A percentile compares a stretch with the other conserved stretches of the same genome.
Conservation (phyloP, 2,888 invertebrate species). For the Harmothoe impar region DNA sequence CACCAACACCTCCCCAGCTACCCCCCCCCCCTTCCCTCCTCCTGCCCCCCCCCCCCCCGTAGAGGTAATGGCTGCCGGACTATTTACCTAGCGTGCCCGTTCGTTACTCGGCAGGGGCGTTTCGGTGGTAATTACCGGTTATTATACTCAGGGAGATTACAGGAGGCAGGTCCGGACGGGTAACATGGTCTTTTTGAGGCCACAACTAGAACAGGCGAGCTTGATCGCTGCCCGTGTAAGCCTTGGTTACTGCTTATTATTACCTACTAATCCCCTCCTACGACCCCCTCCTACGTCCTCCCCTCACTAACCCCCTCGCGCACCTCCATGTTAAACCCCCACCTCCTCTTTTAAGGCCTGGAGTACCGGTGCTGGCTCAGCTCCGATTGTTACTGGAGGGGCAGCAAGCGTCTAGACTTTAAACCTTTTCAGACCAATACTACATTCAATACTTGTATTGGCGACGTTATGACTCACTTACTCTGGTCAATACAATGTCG, state of each 20-base stretch:
- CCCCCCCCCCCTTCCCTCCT: neutral
- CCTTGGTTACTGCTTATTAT: neutral
- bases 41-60: neutral
- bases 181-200: neutral
- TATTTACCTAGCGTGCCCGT: slow-evolving; percentile 16
- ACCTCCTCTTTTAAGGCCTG: no score
- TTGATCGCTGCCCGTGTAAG: slow-evolving; percentile 22
- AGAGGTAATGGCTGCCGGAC: neutral
- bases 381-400: no score
- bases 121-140: slow-evolving; percentile 38
- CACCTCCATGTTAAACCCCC: no score
- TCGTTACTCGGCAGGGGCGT: neutral
- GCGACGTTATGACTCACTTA: neutral
- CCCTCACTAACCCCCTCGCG: neutral
- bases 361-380: no score
- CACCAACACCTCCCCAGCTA: neutral
- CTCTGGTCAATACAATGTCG: neutral
- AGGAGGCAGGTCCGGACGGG: neutral
- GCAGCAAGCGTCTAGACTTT: no score
- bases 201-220: neutral
- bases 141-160: neutral
- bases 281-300: neutral
- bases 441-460: slow-evolving; percentile 1
- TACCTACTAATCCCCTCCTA: neutral
- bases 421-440: neutral